phyloP scores from a whole-genome alignment of 2,888 invertebrate genomes.

The Ichneumoninae sp. region DNA sequence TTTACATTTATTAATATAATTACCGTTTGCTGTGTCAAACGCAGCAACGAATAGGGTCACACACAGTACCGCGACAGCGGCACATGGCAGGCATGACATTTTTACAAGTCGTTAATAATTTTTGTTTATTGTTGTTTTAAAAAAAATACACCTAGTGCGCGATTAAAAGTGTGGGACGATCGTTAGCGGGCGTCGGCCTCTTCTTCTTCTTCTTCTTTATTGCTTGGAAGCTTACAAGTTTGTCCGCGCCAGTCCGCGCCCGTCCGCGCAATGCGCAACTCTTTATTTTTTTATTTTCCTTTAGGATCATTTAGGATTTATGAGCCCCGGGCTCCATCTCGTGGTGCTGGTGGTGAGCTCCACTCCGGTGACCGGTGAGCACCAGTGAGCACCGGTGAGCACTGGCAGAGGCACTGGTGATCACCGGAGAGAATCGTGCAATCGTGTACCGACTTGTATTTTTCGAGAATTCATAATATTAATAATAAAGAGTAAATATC shows the following conservation, averaged over 20 bases:
- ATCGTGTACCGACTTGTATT: not conserved
- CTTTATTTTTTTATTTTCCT: too few relatives aligned
- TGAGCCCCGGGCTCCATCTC: too few relatives aligned
- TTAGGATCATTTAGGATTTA: too few relatives aligned
- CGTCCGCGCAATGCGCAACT: too few relatives aligned
- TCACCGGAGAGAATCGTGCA: not conserved
- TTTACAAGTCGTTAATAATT: not conserved
- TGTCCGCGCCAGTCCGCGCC: too few relatives aligned
- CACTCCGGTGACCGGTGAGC: too few relatives aligned
- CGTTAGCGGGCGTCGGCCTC: constrained; percentile 56
- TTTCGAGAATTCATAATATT: not conserved
- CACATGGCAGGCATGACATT: constrained; percentile 31
- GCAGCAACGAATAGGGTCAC: constrained; percentile 24
- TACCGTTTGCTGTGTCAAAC: constrained; percentile 49
- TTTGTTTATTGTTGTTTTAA: not conserved
- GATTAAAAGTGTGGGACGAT: not conserved
- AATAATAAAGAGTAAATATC: not conserved
- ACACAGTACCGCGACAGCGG: constrained; percentile 37
- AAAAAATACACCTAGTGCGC: constrained; percentile 10
- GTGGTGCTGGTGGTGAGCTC: too few relatives aligned
- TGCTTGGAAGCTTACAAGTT: too few relatives aligned
- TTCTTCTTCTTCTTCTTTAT: constrained; percentile 19
- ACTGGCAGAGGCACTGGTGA: too few relatives aligned
- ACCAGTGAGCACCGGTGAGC: too few relatives aligned
- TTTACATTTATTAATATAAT: constrained; percentile 10